Percentiles rank a stretch among this genome's conserved stretches.
Conservation (phyloP, 2,797 vertebrate genomes). For the Tokudaia muenninki region DNA sequence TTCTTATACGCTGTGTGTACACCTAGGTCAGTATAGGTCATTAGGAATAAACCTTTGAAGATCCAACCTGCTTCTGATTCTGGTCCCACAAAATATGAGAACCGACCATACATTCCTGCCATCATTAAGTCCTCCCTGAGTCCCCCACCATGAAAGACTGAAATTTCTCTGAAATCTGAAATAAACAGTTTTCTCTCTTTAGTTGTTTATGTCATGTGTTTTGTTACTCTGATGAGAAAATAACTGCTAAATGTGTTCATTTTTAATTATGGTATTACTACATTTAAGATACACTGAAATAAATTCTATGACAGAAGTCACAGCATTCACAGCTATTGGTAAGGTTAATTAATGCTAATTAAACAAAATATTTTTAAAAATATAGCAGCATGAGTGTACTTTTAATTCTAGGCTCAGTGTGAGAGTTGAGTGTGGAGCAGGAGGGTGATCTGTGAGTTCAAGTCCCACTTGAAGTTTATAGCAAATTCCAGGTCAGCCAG, state of each 20-base stretch:
- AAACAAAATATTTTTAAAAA: background rate
- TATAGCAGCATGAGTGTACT: background rate
- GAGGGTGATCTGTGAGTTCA: background rate
- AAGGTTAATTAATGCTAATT: background rate
- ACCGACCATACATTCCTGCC: background rate
- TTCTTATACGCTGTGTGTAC: background rate
- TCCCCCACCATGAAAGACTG: too few relatives aligned
- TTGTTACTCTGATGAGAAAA: background rate
- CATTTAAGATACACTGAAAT: background rate
- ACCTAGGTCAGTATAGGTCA: background rate
- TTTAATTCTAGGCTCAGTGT: background rate
- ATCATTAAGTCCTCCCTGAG: background rate
- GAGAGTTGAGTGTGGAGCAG: background rate
- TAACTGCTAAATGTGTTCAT: background rate
- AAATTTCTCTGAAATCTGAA: background rate
- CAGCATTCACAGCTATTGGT: background rate
- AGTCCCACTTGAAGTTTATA: background rate
- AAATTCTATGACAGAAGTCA: background rate
- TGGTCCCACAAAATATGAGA: background rate
- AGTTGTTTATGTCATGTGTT: background rate
- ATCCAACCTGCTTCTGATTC: background rate
- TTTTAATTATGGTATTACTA: slow-evolving; percentile 2
- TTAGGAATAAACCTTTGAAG: background rate
- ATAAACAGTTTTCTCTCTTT: background rate
- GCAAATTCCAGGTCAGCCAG: background rate